Evolutionary conservation across 2,888 invertebrate genomes (phyloP).

Genomic region (Amiota minor): DNA sequence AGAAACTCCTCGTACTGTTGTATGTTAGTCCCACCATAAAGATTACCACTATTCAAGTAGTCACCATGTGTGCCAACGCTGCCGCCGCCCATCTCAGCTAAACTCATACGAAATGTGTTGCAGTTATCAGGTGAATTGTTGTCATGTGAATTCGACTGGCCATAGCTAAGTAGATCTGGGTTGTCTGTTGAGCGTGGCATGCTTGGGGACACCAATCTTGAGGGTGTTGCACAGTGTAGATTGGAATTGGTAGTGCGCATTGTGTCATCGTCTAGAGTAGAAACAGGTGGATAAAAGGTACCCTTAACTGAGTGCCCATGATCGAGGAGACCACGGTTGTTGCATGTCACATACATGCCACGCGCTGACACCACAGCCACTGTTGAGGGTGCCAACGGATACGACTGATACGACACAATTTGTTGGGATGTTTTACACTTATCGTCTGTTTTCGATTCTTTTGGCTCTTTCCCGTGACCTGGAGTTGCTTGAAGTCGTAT

Average conservation of each 20-base stretch:
- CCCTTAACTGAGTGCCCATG: slow-evolving; percentile 90
- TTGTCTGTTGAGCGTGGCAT: slow-evolving; percentile 74
- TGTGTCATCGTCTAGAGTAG: slow-evolving; percentile 81
- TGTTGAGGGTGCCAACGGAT: slow-evolving; percentile 68
- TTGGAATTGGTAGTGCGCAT: slow-evolving; percentile 74
- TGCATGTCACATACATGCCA: slow-evolving; percentile 89
- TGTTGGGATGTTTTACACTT: slow-evolving; percentile 46
- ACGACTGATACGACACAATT: slow-evolving; percentile 55
- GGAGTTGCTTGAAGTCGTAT: slow-evolving; percentile 38
- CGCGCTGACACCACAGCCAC: slow-evolving; percentile 86
- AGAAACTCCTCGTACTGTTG: slow-evolving; percentile 66
- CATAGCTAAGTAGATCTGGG: slow-evolving; percentile 51
- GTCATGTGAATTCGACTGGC: slow-evolving; percentile 23
- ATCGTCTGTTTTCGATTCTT: slow-evolving; percentile 57
- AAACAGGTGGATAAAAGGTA: slow-evolving; percentile 91
- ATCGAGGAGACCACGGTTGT: slow-evolving; percentile 85
- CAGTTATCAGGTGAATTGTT: slow-evolving; percentile 53
- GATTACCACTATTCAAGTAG: slow-evolving; percentile 16
- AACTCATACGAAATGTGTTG: slow-evolving; percentile 47
- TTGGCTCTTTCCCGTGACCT: slow-evolving; percentile 15
- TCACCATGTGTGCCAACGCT: not conserved
- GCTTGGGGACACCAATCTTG: slow-evolving; percentile 21
- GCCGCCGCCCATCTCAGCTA: slow-evolving; percentile 24
- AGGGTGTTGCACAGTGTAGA: slow-evolving; percentile 8
- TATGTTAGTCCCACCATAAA: slow-evolving; percentile 49